Conservation (phyloP, 1,140 invertebrate genomes). For the Xylocopa sonorina region DNA sequence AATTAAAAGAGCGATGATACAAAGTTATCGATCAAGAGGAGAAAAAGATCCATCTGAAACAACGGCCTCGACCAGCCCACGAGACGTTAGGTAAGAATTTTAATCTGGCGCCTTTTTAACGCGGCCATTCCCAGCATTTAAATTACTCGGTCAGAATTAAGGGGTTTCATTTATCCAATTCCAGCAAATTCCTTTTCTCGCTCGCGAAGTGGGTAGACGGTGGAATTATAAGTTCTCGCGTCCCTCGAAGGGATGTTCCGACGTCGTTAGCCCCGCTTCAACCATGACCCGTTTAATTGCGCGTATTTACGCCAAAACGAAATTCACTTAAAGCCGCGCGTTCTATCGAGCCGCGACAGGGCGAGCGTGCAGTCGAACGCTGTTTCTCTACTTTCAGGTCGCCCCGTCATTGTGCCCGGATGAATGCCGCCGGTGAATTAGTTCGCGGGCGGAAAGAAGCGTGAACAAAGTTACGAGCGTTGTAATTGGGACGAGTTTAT, state of each 20-base stretch:
- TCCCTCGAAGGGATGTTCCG: not conserved
- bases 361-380: not conserved
- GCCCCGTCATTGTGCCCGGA: not conserved
- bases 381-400: not conserved
- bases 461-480: slow-evolving; percentile 3
- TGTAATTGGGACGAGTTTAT: slow-evolving; percentile 29
- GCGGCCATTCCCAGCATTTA: not conserved
- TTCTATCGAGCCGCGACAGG: not conserved
- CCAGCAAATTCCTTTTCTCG: not conserved
- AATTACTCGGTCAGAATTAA: not conserved
- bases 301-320: not conserved
- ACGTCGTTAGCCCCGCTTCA: not conserved
- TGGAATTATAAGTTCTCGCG: not conserved
- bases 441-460: slow-evolving; percentile 1
- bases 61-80: not conserved
- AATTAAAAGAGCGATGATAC: not conserved
- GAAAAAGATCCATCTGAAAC: not conserved
- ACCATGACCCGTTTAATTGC: not conserved
- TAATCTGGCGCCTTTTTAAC: not conserved
- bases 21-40: not conserved
- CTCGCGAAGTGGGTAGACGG: too few species aligned
- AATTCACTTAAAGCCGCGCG: not conserved
- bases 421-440: slow-evolving; percentile 6
- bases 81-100: not conserved
- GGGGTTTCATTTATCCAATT: not conserved